Evolutionary conservation across 2,113 vertebrate species (phyloP).

Genomic region (Nothobranchius kuhntae): DNA sequence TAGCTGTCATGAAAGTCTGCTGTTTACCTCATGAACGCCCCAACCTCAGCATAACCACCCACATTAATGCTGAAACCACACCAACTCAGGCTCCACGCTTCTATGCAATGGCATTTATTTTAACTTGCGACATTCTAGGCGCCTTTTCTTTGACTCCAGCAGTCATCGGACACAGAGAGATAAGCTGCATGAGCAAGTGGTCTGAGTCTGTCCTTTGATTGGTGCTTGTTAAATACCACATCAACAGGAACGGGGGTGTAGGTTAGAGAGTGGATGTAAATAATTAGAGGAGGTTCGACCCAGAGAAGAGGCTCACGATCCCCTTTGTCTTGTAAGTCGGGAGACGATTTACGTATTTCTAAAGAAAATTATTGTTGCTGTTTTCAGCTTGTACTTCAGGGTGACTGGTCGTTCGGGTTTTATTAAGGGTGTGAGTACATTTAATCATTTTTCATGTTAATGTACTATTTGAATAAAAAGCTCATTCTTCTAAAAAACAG

Average conservation of each 20-base stretch:
- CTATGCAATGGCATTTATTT: slow-evolving; percentile 11
- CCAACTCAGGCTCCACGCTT: slow-evolving; percentile 26
- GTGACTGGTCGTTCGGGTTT: too few relatives aligned
- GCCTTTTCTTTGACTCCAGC: slow-evolving; percentile 13
- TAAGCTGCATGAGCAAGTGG: slow-evolving; percentile 32
- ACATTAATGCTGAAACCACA: slow-evolving; percentile 59
- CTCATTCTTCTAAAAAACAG: too few relatives aligned
- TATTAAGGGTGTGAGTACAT: too few relatives aligned
- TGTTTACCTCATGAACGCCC: slow-evolving; percentile 74
- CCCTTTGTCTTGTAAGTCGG: not conserved
- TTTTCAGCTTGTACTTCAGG: too few relatives aligned
- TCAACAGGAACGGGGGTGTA: slow-evolving; percentile 25
- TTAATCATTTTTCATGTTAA: too few relatives aligned
- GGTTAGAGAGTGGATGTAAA: not conserved
- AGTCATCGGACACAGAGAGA: slow-evolving; percentile 11
- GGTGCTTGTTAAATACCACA: slow-evolving; percentile 29
- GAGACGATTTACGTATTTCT: too few relatives aligned
- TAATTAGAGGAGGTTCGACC: not conserved
- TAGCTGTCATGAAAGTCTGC: slow-evolving; percentile 73
- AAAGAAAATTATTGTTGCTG: too few relatives aligned
- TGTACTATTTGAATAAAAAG: too few relatives aligned
- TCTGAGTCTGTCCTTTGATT: slow-evolving; percentile 22
- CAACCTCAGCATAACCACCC: slow-evolving; percentile 64
- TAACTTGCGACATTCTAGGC: slow-evolving; percentile 19
- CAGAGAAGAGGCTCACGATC: slow-evolving; percentile 11